Evolutionary conservation across 2,888 invertebrate genomes (phyloP).

Genomic region (Leptinotarsa rubiginosa): DNA sequence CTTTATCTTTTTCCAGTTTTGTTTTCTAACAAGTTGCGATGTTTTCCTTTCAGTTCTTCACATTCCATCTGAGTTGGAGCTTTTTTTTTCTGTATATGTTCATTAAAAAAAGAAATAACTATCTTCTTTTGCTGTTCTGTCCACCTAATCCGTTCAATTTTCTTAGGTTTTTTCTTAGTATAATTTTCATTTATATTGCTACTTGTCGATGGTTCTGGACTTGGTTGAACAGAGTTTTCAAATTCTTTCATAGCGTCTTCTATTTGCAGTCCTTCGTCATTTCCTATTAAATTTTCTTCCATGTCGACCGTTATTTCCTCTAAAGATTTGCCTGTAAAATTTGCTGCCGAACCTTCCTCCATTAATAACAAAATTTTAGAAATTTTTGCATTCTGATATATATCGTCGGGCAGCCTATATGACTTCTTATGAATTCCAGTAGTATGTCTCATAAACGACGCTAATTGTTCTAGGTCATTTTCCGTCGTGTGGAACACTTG

Average conservation of each 20-base stretch:
- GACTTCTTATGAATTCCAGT: not conserved
- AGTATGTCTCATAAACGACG: not conserved
- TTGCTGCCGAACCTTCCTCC: constrained; percentile 8
- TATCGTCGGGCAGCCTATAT: not conserved
- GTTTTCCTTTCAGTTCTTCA: constrained; percentile 21
- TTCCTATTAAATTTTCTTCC: constrained; percentile 35
- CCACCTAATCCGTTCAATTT: not conserved
- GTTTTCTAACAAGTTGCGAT: constrained; percentile 31
- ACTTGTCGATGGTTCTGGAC: not conserved
- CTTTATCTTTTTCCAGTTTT: constrained; percentile 43
- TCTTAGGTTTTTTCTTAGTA: not conserved
- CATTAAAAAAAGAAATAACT: not conserved
- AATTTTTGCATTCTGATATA: not conserved
- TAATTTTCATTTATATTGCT: not conserved
- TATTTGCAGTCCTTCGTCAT: not conserved
- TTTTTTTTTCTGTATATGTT: not conserved
- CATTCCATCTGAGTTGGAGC: constrained; percentile 25
- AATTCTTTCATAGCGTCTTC: not conserved
- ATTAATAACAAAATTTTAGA: not conserved
- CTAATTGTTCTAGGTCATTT: not conserved
- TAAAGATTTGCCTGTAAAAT: constrained; percentile 42
- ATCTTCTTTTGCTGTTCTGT: not conserved
- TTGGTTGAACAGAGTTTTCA: not conserved
- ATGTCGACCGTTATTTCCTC: constrained; percentile 44
- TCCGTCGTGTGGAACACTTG: constrained; percentile 42